Evolutionary conservation across 2,888 invertebrate species (phyloP).

Genomic region (Platycnemis pennipes): DNA sequence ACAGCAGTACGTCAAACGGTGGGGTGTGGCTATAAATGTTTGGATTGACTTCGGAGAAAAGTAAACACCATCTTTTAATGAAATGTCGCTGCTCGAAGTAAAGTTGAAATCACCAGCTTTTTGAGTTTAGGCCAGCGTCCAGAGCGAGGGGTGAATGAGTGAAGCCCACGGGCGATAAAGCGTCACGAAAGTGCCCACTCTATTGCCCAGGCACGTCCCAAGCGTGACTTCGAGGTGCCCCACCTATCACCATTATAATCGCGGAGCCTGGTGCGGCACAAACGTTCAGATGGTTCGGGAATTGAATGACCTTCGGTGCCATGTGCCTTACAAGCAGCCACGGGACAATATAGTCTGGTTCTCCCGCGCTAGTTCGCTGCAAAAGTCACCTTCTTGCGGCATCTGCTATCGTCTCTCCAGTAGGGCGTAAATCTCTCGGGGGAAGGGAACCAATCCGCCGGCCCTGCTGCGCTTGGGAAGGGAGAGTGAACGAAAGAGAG

Average conservation of each 20-base stretch:
- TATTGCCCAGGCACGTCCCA: background rate
- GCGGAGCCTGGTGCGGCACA: background rate
- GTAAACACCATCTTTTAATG: too few species aligned
- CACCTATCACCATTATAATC: background rate
- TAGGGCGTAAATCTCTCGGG: too few species aligned
- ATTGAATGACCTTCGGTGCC: background rate
- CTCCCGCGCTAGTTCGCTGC: too few species aligned
- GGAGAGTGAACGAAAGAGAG: too few species aligned
- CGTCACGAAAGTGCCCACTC: background rate
- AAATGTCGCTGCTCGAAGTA: too few species aligned
- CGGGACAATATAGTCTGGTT: background rate
- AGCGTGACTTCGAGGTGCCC: background rate
- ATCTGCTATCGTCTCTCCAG: too few species aligned
- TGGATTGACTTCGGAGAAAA: too few species aligned
- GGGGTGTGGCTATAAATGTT: too few species aligned
- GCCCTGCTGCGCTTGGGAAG: too few species aligned
- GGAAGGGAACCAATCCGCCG: too few species aligned
- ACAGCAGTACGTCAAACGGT: too few species aligned
- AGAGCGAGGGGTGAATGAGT: background rate
- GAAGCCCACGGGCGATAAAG: background rate
- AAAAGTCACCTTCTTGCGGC: too few species aligned
- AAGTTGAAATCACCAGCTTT: background rate
- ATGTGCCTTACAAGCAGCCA: background rate
- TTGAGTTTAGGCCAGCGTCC: background rate
- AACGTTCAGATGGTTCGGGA: background rate